These are phyloP conservation scores for Heptranchias perlo DNA, from an alignment of 2,113 vertebrate species.

Conservation along the genomic window DNA sequence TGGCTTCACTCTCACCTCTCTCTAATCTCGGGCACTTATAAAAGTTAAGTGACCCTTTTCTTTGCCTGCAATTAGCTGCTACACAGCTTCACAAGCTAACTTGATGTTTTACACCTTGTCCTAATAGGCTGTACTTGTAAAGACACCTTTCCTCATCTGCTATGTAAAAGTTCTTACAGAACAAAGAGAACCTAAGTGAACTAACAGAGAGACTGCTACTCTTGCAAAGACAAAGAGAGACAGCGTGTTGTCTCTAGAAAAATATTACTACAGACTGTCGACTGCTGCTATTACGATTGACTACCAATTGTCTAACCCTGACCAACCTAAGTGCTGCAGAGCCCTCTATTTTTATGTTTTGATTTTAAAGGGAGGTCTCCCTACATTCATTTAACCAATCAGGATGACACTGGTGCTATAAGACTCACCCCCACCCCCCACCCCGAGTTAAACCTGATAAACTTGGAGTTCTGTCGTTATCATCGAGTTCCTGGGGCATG, in stretches of 20 bases:
- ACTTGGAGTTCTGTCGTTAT: neutral
- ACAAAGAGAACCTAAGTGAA: too few relatives aligned
- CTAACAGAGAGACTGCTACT: neutral
- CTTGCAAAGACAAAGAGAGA: neutral
- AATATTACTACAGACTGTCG: neutral
- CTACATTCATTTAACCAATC: neutral
- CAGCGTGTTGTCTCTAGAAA: neutral
- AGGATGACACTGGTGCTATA: neutral
- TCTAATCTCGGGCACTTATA: neutral
- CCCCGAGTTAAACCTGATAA: too few relatives aligned
- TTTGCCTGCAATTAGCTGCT: too few relatives aligned
- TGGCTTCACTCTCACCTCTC: neutral
- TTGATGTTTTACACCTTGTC: neutral
- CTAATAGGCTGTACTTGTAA: neutral
- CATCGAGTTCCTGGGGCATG: neutral
- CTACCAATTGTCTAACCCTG: neutral
- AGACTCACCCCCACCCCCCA: neutral
- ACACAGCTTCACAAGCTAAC: too few relatives aligned
- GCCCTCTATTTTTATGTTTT: neutral
- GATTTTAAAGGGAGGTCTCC: neutral
- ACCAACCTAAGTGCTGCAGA: neutral
- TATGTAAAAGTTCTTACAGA: neutral
- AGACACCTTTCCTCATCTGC: neutral
- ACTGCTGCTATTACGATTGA: neutral
- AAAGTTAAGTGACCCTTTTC: neutral